A percentile compares a stretch with the other conserved stretches of the same genome.
Evolutionary conservation across 2,113 vertebrate species (phyloP).

Genomic region (Ictalurus furcatus): DNA sequence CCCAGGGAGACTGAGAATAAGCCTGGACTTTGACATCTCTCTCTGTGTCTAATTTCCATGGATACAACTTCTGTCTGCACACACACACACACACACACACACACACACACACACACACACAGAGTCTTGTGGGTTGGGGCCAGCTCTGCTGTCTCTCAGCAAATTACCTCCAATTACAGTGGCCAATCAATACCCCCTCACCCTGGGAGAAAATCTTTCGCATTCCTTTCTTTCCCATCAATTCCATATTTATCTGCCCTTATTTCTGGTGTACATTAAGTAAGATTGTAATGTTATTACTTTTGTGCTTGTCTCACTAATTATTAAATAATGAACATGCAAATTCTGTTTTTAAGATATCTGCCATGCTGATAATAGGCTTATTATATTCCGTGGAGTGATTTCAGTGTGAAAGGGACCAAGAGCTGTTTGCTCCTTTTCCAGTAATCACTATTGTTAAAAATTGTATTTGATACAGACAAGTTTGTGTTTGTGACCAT

Average conservation of each 20-base stretch:
- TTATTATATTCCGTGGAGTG: background rate
- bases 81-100: slow-evolving; percentile 9
- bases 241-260: background rate
- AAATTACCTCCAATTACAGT: slow-evolving; percentile 70
- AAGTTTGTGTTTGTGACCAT: background rate
- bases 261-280: background rate
- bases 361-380: background rate
- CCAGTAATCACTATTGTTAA: background rate
- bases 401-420: background rate
- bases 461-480: background rate
- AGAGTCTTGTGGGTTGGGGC: slow-evolving; percentile 13
- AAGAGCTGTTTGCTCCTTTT: background rate
- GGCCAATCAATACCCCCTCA: slow-evolving; percentile 67
- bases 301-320: background rate
- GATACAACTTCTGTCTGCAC: slow-evolving; percentile 11
- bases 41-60: slow-evolving; percentile 13
- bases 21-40: background rate
- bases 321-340: background rate
- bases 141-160: slow-evolving; percentile 49
- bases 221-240: slow-evolving; percentile 25
- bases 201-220: slow-evolving; percentile 48
- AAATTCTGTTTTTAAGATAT: background rate
- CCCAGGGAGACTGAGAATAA: slow-evolving; percentile 10
- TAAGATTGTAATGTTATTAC: background rate
- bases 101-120: background rate